Conservation (phyloP, 1,140 invertebrate genomes). For the Eufriesea mexicana region DNA sequence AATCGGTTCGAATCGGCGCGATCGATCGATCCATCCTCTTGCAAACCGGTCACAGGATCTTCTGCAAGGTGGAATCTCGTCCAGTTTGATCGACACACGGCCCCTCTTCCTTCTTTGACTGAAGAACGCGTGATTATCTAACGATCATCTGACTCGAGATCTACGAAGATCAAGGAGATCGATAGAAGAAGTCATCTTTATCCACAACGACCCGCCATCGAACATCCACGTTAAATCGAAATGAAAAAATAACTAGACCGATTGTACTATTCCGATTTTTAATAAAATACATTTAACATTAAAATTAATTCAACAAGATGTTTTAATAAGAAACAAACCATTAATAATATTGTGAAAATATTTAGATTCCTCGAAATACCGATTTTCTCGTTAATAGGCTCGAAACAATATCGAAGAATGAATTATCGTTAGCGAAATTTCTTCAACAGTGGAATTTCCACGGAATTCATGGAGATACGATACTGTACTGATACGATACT, state of each 20-base stretch:
- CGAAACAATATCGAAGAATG: no score
- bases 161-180: neutral
- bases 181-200: neutral
- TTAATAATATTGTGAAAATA: neutral
- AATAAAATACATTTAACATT: no score
- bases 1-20: neutral
- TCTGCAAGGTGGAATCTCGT: slow-evolving; percentile 1
- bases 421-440: no score
- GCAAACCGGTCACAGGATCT: neutral
- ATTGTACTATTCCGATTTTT: no score
- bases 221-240: neutral
- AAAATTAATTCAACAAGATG: no score
- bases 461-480: neutral
- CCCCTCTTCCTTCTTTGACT: neutral
- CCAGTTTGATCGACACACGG: neutral
- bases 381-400: no score
- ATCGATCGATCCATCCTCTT: neutral
- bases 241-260: neutral
- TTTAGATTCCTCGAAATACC: neutral
- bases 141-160: neutral
- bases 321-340: no score
- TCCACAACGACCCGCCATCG: no score
- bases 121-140: neutral
- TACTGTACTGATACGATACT: no score
- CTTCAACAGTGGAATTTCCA: neutral